phyloP scores from a whole-genome alignment of 2,113 vertebrate genomes.

The Triplophysa tibetana region DNA sequence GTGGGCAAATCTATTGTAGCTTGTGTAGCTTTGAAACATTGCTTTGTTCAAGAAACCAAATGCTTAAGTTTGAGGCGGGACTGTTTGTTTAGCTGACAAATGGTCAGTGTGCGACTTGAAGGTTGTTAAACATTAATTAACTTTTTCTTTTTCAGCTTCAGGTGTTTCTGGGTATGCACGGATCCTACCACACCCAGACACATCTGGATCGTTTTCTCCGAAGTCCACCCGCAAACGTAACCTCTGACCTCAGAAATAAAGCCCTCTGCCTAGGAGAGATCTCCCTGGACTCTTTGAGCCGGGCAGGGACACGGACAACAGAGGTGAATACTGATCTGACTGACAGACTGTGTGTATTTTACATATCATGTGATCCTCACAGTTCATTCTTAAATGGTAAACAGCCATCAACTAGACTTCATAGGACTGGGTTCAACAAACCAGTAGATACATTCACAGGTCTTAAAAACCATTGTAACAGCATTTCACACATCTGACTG shows the following conservation, averaged over 20 bases:
- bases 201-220: conserved; percentile 62
- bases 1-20: too few relatives aligned
- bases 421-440: conserved; percentile 10
- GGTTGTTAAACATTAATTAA: neutral
- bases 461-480: conserved; percentile 19
- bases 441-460: conserved; percentile 11
- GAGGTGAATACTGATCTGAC: conserved; percentile 37
- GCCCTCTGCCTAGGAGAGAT: conserved; percentile 39
- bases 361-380: conserved; percentile 47
- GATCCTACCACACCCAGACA: conserved; percentile 61
- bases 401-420: conserved; percentile 20
- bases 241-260: conserved; percentile 57
- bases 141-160: conserved; percentile 47
- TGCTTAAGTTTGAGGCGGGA: too few relatives aligned
- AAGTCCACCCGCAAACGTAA: conserved; percentile 58
- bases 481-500: conserved; percentile 1
- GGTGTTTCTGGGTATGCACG: conserved; percentile 69
- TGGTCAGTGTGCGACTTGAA: neutral
- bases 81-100: neutral
- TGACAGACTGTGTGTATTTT: conserved; percentile 53
- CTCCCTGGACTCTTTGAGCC: conserved; percentile 42
- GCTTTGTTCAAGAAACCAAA: too few relatives aligned
- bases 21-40: too few relatives aligned
- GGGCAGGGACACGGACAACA: conserved; percentile 48
- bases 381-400: neutral